phyloP scores from a whole-genome alignment of 2,113 vertebrate genomes.

The Nothoprocta pentlandii region DNA sequence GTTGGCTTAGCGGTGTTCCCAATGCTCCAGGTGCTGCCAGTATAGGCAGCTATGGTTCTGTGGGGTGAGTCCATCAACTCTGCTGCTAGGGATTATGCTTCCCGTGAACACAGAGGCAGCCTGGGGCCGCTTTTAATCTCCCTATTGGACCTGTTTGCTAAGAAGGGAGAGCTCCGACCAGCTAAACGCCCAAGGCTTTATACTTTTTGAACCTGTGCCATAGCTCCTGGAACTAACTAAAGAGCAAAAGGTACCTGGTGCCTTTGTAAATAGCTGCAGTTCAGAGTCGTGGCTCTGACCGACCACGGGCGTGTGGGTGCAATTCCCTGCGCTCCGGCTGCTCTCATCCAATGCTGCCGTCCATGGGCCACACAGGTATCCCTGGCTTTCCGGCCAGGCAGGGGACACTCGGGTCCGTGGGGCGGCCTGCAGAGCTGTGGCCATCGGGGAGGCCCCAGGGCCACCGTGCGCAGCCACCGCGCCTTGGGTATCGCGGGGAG shows the following conservation, averaged over 20 bases:
- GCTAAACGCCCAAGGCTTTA: neutral
- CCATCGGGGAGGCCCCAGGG: too few relatives aligned
- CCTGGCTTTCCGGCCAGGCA: neutral
- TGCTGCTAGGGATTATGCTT: neutral
- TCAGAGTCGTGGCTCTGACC: neutral
- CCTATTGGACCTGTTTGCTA: neutral
- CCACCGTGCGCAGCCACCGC: too few relatives aligned
- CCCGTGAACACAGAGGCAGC: neutral
- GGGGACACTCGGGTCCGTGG: rapidly evolving
- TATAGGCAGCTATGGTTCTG: neutral
- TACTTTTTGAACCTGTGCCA: neutral
- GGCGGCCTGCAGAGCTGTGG: too few relatives aligned
- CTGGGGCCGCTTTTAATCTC: conserved; percentile 30
- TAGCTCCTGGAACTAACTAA: conserved; percentile 52
- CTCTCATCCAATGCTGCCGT: rapidly evolving
- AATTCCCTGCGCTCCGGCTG: neutral
- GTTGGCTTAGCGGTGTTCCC: neutral
- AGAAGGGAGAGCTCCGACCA: conserved; percentile 15
- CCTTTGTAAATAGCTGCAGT: conserved; percentile 9
- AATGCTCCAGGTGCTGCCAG: neutral
- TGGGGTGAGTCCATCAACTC: neutral
- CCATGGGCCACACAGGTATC: rapidly evolving
- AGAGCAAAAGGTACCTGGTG: neutral
- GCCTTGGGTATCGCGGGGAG: neutral
- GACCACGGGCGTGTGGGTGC: neutral